Conservation (phyloP, 1,140 invertebrate genomes). For the Zaprionus gabonicus region DNA sequence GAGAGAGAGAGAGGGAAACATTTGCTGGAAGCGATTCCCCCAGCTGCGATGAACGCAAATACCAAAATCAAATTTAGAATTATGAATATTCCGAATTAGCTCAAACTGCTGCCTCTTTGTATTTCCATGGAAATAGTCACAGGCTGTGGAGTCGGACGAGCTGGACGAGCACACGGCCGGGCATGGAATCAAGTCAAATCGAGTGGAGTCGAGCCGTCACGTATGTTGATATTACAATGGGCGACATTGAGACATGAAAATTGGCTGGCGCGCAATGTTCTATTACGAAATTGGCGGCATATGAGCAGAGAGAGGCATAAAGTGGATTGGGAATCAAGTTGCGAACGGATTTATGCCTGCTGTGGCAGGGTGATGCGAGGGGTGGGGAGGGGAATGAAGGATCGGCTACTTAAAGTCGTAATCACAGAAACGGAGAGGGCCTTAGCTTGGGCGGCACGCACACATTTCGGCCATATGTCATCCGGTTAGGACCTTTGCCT, state of each 20-base stretch:
- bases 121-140: background rate
- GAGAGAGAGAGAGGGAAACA: background rate
- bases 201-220: background rate
- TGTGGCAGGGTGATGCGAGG: background rate
- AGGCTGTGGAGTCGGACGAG: background rate
- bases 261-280: constrained; percentile 12
- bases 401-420: constrained; percentile 42
- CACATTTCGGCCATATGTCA: constrained; percentile 48
- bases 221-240: constrained; percentile 6
- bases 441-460: constrained; percentile 20
- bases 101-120: background rate
- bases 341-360: background rate
- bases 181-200: background rate
- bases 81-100: constrained; percentile 5
- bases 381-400: background rate
- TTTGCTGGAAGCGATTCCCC: background rate
- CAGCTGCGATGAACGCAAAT: background rate
- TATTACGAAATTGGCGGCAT: constrained; percentile 34
- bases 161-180: background rate
- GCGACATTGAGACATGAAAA: constrained; percentile 10
- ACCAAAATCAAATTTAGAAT: constrained; percentile 4
- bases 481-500: constrained; percentile 13
- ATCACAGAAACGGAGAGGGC: constrained; percentile 33
- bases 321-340: background rate
- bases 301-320: constrained; percentile 13